Evolutionary conservation across 2,113 vertebrate genomes (phyloP).

Genomic region (Elanus axillaris): DNA sequence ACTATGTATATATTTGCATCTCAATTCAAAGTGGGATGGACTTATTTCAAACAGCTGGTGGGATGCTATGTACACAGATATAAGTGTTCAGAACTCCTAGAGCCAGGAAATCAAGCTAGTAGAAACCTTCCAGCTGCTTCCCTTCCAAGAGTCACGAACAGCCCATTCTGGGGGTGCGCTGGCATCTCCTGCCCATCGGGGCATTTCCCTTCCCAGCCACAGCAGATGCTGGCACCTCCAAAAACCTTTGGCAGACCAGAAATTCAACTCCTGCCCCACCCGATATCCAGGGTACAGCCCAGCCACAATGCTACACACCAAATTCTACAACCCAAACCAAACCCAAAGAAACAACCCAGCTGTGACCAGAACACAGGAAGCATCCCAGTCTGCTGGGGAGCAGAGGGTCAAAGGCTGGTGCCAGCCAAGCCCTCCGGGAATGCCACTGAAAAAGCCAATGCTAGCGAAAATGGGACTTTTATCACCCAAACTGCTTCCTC

Average conservation of each 20-base stretch:
- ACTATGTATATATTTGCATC: accelerated
- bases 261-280: not conserved
- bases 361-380: accelerated
- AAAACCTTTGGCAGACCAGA: not conserved
- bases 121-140: not conserved
- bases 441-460: accelerated
- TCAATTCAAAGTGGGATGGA: not conserved
- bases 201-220: not conserved
- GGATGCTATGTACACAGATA: not conserved
- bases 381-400: not conserved
- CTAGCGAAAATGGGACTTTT: not conserved
- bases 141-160: not conserved
- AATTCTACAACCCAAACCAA: not conserved
- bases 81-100: not conserved
- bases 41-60: not conserved
- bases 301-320: not conserved
- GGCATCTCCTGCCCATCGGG: not conserved
- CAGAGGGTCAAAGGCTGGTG: too few species aligned
- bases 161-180: accelerated
- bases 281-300: not conserved
- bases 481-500: not conserved
- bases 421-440: not conserved
- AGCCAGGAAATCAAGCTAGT: not conserved
- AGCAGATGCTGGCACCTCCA: not conserved
- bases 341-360: not conserved